Conservation (phyloP, 2,797 vertebrate genomes). For the Otolemur crassicaudatus region DNA sequence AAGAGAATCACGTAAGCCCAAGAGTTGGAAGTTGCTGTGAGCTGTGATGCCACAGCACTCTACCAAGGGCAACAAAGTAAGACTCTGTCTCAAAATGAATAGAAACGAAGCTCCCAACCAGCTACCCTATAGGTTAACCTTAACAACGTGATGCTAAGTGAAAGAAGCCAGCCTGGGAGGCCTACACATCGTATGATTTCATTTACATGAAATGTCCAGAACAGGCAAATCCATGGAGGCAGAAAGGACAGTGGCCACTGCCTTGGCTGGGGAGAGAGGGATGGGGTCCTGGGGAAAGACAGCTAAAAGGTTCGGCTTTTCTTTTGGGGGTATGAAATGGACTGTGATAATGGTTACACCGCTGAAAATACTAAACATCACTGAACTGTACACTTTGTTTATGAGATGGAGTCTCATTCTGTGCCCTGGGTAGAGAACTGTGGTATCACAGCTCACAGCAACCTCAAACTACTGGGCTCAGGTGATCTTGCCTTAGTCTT, state of each 20-base stretch:
- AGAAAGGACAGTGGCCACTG: background rate
- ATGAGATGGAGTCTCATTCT: too few relatives aligned
- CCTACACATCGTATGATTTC: rapidly evolving
- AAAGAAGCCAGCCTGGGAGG: background rate
- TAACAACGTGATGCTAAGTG: background rate
- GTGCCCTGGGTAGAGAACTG: too few relatives aligned
- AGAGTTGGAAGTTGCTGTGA: too few relatives aligned
- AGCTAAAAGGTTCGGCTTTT: background rate
- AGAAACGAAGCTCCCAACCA: rapidly evolving
- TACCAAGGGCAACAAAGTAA: too few relatives aligned
- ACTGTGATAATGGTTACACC: background rate
- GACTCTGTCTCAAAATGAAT: too few relatives aligned
- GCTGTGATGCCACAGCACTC: too few relatives aligned
- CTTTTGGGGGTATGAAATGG: background rate
- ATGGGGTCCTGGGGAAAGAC: rapidly evolving
- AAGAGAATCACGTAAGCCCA: too few relatives aligned
- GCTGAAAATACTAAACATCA: background rate
- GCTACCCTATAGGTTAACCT: rapidly evolving
- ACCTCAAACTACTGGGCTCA: too few relatives aligned
- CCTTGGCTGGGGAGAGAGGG: background rate
- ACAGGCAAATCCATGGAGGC: background rate
- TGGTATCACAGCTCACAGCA: too few relatives aligned
- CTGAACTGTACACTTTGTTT: background rate
- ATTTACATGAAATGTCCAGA: background rate
- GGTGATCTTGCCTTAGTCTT: too few relatives aligned